phyloP scores from a whole-genome alignment of 2,113 vertebrate species.

The Protobothrops flavoviridis region DNA sequence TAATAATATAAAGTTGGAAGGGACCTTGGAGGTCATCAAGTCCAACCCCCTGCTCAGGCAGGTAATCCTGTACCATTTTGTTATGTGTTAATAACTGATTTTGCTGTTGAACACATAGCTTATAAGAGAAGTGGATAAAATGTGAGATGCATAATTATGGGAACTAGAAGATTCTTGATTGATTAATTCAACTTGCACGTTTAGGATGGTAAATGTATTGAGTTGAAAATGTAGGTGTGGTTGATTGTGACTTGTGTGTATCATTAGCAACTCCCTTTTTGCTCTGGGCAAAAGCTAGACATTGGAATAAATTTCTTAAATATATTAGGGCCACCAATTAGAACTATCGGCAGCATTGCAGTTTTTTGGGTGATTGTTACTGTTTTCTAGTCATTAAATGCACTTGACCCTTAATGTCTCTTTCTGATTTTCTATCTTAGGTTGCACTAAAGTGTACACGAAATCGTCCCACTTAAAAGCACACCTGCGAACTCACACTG shows the following conservation, averaged over 20 bases:
- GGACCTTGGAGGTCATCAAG: too few relatives aligned
- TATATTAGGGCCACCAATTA: not conserved
- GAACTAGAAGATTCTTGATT: not conserved
- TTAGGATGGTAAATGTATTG: not conserved
- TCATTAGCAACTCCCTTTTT: not conserved
- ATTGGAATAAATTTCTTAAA: not conserved
- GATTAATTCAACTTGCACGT: not conserved
- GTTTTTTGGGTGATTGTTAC: not conserved
- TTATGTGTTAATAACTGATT: not conserved
- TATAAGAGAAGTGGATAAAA: not conserved
- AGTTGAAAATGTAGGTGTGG: not conserved
- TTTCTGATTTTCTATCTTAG: conserved; percentile 67
- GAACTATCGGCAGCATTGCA: not conserved
- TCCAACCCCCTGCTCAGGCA: too few relatives aligned
- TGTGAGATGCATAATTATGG: not conserved
- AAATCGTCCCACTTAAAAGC: conserved; percentile 98
- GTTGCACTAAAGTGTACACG: conserved; percentile 96
- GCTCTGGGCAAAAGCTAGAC: not conserved
- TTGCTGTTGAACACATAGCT: not conserved
- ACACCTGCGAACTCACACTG: conserved; percentile 94
- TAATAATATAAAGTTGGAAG: too few relatives aligned
- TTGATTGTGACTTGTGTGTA: not conserved
- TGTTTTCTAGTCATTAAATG: not conserved
- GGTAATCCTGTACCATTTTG: too few relatives aligned
- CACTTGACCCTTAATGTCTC: conserved; percentile 34